Percentiles rank a stretch among this genome's conserved stretches.
phyloP scores from a whole-genome alignment of 2,113 vertebrate species.

The Macrotis lagotis region DNA sequence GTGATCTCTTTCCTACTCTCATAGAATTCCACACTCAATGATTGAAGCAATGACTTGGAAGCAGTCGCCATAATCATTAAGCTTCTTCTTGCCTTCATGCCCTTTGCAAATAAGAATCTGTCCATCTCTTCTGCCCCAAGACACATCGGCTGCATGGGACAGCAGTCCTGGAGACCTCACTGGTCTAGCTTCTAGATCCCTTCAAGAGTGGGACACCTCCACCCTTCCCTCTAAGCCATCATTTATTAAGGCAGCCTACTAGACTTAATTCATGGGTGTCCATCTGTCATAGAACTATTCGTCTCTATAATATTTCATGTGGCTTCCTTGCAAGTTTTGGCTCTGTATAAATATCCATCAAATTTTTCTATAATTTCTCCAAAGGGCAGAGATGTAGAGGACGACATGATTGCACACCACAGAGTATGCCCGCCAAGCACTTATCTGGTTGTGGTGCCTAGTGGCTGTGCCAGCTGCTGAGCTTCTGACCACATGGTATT shows the following conservation, averaged over 20 bases:
- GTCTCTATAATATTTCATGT: slow-evolving; percentile 32
- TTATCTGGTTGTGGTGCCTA: not conserved
- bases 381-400: not conserved
- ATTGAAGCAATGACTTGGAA: not conserved
- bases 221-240: not conserved
- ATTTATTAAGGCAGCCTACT: not conserved
- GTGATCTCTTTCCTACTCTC: not conserved
- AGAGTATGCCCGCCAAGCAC: not conserved
- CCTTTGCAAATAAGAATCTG: slow-evolving; percentile 42
- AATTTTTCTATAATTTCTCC: slow-evolving; percentile 14
- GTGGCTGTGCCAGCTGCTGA: slow-evolving; percentile 44
- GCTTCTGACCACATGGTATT: slow-evolving; percentile 36
- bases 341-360: slow-evolving; percentile 34
- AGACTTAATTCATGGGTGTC: not conserved
- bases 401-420: not conserved
- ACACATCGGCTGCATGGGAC: not conserved
- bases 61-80: not conserved
- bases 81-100: slow-evolving; percentile 25
- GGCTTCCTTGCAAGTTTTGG: slow-evolving; percentile 34
- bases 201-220: not conserved
- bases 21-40: slow-evolving; percentile 25
- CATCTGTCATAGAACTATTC: slow-evolving; percentile 37
- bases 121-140: slow-evolving; percentile 14
- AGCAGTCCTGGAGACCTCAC: not conserved
- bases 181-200: not conserved